Evolutionary conservation across 1,140 invertebrate species (phyloP).

Genomic region (Rhopalosiphum maidis): DNA sequence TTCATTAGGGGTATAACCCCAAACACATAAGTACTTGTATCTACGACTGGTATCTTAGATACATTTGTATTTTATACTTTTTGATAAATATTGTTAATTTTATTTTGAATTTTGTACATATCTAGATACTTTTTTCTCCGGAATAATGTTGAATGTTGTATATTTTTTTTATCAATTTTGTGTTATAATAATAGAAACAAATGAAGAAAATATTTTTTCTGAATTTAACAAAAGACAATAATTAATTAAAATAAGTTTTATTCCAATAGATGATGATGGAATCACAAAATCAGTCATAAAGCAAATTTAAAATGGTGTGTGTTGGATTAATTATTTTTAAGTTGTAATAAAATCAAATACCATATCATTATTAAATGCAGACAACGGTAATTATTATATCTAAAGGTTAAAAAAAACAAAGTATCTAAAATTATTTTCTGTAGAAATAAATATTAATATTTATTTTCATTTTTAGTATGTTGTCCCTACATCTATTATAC

Average conservation of each 20-base stretch:
- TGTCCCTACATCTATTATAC: background rate
- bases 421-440: background rate
- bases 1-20: too few species aligned
- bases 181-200: background rate
- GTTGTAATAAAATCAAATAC: background rate
- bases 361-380: background rate
- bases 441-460: background rate
- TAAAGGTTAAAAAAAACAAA: background rate
- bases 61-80: too few species aligned
- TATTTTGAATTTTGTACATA: background rate
- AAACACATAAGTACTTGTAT: background rate
- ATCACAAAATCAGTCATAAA: background rate
- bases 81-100: too few species aligned
- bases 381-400: background rate
- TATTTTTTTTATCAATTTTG: background rate
- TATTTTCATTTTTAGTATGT: background rate
- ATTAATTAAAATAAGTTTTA: background rate
- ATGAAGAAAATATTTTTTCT: background rate
- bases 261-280: background rate
- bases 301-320: background rate
- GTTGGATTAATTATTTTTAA: background rate
- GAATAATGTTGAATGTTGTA: background rate
- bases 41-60: too few species aligned
- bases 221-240: too few species aligned
- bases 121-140: background rate